Base-by-base conservation (phyloP, 2,113 vertebrate genomes). In the Hypomesus transpacificus region DNA sequence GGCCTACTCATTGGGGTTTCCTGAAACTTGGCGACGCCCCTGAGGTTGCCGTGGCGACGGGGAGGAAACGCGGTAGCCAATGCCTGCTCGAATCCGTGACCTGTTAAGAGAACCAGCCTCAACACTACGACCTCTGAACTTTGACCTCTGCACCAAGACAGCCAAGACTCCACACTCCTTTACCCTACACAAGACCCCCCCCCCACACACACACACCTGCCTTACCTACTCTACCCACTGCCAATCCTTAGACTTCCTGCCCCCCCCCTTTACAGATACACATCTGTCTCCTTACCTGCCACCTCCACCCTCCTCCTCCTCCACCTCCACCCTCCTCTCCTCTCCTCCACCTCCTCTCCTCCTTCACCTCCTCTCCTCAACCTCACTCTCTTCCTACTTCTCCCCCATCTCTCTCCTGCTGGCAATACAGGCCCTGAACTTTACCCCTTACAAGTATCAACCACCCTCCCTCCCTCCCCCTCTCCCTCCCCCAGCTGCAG, bases 21-120 rank as follows among this genome's bases (percentile, higher is more conserved):
- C 0, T 96, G 92, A 96, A 73, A 78, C 68, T 71, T 31, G 52
- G 67, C 73, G 18, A 46, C 2, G 77, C 72, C 65, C 76, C 82
- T 34, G 79, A 80, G 66, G 85, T 75, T 21, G 7, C 75, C 31
- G 76, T 59, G 79, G 86, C 82, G 52, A 56, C n/a, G 18, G 73
- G 89, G 1, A 90, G 89, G 78, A 89, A 88, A 84, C 87, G 86
- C 85, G 85, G 80, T 84, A 91, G 82, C 70, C 75, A 88, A 22
- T 79, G 82, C 79, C 87, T 88, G 61, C 76, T 84, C 46, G 89
- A 89, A 77, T 79, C 86, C 20, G 70, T 75, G n/a, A 66, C 66
- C 20, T 73, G 73, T 73, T 69, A 73, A 80, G 85, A 71, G 65
- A 84, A 81, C 83, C 82, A 87, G 82, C 83, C 80, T 85, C 75